Conservation (phyloP, 2,797 vertebrate genomes). For the Notolabrus celidotus region DNA sequence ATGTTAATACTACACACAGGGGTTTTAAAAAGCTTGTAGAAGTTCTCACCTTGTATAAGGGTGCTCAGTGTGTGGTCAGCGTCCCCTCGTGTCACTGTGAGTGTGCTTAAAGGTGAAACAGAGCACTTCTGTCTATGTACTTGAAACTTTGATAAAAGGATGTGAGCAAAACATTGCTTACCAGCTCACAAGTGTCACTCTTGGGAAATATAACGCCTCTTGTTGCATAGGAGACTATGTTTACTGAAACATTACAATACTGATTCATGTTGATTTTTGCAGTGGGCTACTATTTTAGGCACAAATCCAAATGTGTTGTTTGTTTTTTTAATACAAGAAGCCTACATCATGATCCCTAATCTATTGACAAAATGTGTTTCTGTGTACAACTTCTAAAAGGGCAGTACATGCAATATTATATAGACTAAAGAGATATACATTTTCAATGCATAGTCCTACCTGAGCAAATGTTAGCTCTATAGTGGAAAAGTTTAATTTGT, state of each 20-base stretch:
- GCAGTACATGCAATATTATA: no score
- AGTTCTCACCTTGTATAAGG: not conserved
- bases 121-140: constrained; percentile 2
- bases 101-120: constrained; percentile 30
- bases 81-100: not conserved
- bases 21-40: not conserved
- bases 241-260: not conserved
- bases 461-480: no score
- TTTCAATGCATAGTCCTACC: no score
- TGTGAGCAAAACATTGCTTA: not conserved
- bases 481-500: no score
- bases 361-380: no score
- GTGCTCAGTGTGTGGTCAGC: constrained; percentile 2
- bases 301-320: not conserved
- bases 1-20: no score
- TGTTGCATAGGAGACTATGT: not conserved
- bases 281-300: not conserved
- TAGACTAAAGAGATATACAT: no score
- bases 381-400: no score
- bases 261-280: not conserved
- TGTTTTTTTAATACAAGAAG: not conserved
- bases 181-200: not conserved
- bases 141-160: not conserved
- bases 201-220: no score
- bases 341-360: no score